These are phyloP conservation scores for Moxostoma hubbsi DNA, from an alignment of 2,797 vertebrate species.

Conservation along the genomic window DNA sequence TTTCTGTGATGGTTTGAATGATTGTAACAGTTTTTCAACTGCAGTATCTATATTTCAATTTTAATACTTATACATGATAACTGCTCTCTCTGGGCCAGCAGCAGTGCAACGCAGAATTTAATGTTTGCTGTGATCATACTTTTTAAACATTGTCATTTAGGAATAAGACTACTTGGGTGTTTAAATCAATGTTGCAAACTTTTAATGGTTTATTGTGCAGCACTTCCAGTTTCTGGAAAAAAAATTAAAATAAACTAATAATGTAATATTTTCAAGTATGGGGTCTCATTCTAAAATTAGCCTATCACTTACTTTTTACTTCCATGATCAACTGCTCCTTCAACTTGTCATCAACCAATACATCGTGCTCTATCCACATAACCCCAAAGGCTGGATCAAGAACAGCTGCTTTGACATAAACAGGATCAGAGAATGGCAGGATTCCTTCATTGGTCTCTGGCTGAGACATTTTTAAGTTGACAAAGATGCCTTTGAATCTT, in stretches of 20 bases:
- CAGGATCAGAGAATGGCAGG: conserved; percentile 54
- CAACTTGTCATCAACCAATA: conserved; percentile 35
- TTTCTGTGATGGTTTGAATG: neutral
- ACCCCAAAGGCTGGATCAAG: conserved; percentile 59
- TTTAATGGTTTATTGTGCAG: neutral
- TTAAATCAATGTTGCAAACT: neutral
- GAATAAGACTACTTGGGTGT: conserved; percentile 1
- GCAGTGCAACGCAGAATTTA: conserved; percentile 1
- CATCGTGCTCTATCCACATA: conserved; percentile 50
- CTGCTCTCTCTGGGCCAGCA: conserved; percentile 4
- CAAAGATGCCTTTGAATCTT: conserved; percentile 62
- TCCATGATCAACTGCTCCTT: conserved; percentile 42
- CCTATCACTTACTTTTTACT: conserved; percentile 27
- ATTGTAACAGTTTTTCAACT: conserved; percentile 7
- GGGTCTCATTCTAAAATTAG: conserved; percentile 13
- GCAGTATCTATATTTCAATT: neutral
- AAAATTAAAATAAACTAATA: neutral
- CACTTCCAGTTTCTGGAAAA: neutral
- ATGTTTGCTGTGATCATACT: neutral
- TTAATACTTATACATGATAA: neutral
- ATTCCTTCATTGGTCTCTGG: conserved; percentile 37
- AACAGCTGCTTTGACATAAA: conserved; percentile 60
- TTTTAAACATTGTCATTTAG: conserved; percentile 10
- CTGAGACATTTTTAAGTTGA: conserved; percentile 52
- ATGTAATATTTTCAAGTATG: conserved; percentile 5